Percentiles rank a stretch among this genome's conserved stretches.
Conservation (phyloP, 2,113 vertebrate species). For the Phoenicopterus ruber region DNA sequence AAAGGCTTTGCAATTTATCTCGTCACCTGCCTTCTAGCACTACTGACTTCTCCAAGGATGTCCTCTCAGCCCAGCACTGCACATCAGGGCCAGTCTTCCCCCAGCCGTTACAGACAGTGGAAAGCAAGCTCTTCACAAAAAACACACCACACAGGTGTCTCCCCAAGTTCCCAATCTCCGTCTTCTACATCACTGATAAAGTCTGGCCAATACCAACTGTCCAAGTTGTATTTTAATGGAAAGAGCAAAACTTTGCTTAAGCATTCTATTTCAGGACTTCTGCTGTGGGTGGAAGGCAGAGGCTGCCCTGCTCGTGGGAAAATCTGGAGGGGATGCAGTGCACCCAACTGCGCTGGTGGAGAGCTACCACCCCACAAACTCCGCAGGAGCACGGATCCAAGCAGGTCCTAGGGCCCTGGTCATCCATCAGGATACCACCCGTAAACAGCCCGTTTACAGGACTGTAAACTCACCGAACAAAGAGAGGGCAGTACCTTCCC, state of each 20-base stretch:
- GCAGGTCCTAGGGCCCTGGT: background rate
- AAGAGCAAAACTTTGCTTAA: background rate
- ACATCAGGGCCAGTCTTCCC: background rate
- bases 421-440: background rate
- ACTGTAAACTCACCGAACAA: background rate
- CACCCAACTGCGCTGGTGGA: background rate
- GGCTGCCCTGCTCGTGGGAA: background rate
- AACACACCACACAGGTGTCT: background rate
- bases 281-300: background rate
- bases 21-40: background rate
- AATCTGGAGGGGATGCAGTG: background rate
- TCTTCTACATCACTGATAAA: background rate
- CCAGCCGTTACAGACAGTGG: fast-evolving
- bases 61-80: background rate
- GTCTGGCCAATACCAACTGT: background rate
- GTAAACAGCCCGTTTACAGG: background rate
- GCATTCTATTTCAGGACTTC: background rate
- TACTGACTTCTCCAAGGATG: background rate
- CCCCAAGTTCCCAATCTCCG: background rate
- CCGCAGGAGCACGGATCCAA: background rate
- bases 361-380: background rate
- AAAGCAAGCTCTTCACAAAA: background rate
- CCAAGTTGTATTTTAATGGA: background rate
- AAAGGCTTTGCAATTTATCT: background rate
- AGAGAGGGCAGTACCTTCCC: background rate